These are phyloP conservation scores for Xylocopa sonorina DNA, from an alignment of 1,140 invertebrate species.

Conservation along the genomic window DNA sequence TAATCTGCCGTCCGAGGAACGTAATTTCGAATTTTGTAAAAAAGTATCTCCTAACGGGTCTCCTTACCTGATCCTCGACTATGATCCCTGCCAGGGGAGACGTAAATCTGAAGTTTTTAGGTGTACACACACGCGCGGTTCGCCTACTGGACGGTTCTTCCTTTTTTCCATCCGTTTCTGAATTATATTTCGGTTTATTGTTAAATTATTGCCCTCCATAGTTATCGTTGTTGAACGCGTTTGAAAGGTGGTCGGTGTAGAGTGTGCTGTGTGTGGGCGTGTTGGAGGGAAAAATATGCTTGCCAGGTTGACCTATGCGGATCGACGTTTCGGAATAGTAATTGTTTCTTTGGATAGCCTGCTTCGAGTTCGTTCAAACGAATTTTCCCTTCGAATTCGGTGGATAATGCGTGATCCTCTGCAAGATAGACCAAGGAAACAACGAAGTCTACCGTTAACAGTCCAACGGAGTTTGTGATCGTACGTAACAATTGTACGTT, in stretches of 20 bases:
- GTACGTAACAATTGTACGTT: background rate
- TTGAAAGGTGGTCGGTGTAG: background rate
- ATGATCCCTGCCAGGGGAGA: slow-evolving; percentile 8
- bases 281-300: background rate
- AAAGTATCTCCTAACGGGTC: slow-evolving; percentile 41
- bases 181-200: slow-evolving; percentile 4
- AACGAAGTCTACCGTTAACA: too few species aligned
- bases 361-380: too few species aligned
- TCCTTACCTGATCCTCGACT: slow-evolving; percentile 24
- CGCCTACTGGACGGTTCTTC: background rate
- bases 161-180: background rate
- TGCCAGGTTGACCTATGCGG: background rate
- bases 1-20: slow-evolving; percentile 46
- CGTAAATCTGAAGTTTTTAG: slow-evolving; percentile 40
- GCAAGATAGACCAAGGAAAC: too few species aligned
- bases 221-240: background rate
- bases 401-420: too few species aligned
- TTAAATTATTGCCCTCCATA: background rate
- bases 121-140: background rate
- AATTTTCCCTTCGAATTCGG: too few species aligned
- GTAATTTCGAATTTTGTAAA: slow-evolving; percentile 59
- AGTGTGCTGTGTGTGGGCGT: too few species aligned
- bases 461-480: too few species aligned
- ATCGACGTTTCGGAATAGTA: background rate
- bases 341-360: too few species aligned